A percentile compares a stretch with the other conserved stretches of the same genome.
phyloP scores from a whole-genome alignment of 2,797 vertebrate species.

The Amblyraja radiata region DNA sequence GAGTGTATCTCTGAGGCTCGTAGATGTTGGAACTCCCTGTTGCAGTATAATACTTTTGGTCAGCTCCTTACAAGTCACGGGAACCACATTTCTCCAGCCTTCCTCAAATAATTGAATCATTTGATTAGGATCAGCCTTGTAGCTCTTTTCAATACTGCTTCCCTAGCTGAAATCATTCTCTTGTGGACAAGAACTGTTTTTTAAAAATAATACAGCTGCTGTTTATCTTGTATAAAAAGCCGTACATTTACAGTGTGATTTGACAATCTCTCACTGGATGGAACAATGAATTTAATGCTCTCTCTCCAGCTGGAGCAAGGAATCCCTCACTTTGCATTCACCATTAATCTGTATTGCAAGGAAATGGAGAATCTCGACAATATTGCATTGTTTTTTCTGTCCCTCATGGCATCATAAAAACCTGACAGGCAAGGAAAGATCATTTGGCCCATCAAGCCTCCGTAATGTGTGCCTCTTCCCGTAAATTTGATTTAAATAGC shows the following conservation, averaged over 20 bases:
- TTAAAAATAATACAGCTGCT: neutral
- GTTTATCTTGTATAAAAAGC: neutral
- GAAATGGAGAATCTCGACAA: neutral
- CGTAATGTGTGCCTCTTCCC: neutral
- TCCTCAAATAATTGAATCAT: too few relatives aligned
- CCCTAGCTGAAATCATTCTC: too few relatives aligned
- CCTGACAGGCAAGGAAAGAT: neutral
- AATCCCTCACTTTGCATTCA: neutral
- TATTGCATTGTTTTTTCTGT: neutral
- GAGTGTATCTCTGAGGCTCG: too few relatives aligned
- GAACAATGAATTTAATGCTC: slow-evolving; percentile 8
- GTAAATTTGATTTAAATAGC: neutral
- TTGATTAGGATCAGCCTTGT: too few relatives aligned
- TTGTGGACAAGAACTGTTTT: too few relatives aligned
- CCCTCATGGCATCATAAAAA: neutral
- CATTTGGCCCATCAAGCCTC: too few relatives aligned
- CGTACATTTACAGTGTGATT: neutral
- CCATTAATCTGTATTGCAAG: neutral
- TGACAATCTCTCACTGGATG: slow-evolving; percentile 12
- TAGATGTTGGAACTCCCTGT: too few relatives aligned
- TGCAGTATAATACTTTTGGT: too few relatives aligned
- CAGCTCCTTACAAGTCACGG: too few relatives aligned
- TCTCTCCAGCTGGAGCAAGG: neutral
- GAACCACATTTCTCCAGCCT: too few relatives aligned
- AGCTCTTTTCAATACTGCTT: too few relatives aligned